phyloP scores from a whole-genome alignment of 2,113 vertebrate species.

The Dasyornis broadbenti region DNA sequence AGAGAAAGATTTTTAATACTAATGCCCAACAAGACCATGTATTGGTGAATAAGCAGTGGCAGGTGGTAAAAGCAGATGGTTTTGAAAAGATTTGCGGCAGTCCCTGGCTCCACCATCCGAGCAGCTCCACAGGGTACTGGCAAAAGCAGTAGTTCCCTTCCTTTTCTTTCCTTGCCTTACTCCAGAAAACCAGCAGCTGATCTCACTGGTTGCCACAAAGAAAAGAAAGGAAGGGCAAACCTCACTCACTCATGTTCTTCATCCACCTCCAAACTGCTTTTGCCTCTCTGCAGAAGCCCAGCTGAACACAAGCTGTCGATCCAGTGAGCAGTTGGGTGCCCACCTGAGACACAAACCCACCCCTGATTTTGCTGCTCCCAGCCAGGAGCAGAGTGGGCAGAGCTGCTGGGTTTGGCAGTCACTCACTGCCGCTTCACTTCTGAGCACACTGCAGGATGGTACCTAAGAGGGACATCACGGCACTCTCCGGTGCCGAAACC shows the following conservation, averaged over 20 bases:
- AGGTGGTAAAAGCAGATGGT: slow-evolving; percentile 57
- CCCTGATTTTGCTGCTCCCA: background rate
- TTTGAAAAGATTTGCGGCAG: background rate
- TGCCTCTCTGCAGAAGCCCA: background rate
- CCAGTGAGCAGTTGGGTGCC: accelerated
- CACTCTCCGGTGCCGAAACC: background rate
- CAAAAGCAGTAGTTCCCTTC: background rate
- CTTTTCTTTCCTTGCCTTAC: background rate
- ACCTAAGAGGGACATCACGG: background rate
- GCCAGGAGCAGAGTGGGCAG: background rate
- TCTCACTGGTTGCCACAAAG: background rate
- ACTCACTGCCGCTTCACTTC: background rate
- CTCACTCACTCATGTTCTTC: background rate
- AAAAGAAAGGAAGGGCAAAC: background rate
- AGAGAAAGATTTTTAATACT: background rate
- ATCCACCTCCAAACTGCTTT: background rate
- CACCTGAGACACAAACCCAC: background rate
- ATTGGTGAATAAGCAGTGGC: slow-evolving; percentile 27
- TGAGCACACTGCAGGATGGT: background rate
- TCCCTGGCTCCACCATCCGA: background rate
- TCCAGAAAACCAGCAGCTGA: background rate
- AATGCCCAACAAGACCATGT: background rate
- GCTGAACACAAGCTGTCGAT: accelerated
- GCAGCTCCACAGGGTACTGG: background rate
- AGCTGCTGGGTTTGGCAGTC: background rate